A percentile compares a stretch with the other conserved stretches of the same genome.
These are phyloP conservation scores for Acheta domesticus DNA, from an alignment of 2,888 invertebrate species.

Conservation along the genomic window DNA sequence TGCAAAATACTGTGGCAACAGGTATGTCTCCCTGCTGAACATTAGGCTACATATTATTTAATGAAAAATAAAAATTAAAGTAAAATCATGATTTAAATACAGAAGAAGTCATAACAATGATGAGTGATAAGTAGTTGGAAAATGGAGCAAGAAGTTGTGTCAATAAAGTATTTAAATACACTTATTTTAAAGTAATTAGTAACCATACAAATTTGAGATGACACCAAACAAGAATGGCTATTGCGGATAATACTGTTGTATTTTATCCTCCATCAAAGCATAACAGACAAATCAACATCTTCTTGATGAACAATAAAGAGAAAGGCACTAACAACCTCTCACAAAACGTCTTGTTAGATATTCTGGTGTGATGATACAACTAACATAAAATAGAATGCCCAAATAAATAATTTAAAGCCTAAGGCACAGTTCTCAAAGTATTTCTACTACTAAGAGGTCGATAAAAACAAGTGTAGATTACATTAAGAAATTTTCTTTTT, in stretches of 20 bases:
- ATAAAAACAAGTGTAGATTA: background rate
- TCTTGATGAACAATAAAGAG: no score
- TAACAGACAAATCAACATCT: no score
- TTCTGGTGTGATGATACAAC: conserved; percentile 2
- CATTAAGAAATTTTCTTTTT: background rate
- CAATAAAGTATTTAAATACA: no score
- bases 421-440: background rate
- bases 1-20: no score
- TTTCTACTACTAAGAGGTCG: background rate
- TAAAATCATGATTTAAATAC: no score
- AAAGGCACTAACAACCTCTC: background rate
- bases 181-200: no score
- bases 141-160: no score
- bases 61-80: no score
- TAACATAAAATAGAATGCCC: background rate
- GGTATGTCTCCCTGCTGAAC: no score
- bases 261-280: background rate
- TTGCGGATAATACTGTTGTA: background rate
- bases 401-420: background rate
- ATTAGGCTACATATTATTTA: no score
- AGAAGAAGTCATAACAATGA: no score
- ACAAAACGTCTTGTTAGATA: background rate
- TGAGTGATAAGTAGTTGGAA: no score
- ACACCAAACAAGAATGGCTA: conserved; percentile 18
- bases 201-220: background rate